phyloP scores from a whole-genome alignment of 1,140 invertebrate genomes.

The Leptonema lineaticorne region DNA sequence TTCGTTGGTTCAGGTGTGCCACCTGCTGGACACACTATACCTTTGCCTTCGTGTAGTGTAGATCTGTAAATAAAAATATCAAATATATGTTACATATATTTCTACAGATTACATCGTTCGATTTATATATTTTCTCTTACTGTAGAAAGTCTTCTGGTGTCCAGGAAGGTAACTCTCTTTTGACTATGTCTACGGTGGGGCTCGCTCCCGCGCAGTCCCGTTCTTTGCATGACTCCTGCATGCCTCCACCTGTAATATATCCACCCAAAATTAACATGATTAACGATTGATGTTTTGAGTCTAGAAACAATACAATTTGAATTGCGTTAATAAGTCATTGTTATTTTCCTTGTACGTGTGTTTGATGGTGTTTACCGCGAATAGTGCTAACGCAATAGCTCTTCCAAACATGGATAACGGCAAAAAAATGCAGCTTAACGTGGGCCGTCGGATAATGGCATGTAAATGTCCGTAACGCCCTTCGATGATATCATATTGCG shows the following conservation, averaged over 20 bases:
- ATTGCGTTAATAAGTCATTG: not conserved
- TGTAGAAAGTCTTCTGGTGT: slow-evolving; percentile 41
- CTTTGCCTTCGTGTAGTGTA: slow-evolving; percentile 38
- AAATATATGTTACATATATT: not conserved
- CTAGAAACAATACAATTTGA: not conserved
- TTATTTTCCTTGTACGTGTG: not conserved
- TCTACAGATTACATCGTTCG: not conserved
- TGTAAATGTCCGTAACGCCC: slow-evolving; percentile 36
- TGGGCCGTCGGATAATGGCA: slow-evolving; percentile 30
- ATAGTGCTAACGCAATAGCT: slow-evolving; percentile 22
- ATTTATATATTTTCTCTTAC: slow-evolving; percentile 24
- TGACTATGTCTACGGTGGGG: slow-evolving; percentile 33
- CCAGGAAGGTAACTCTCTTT: slow-evolving; percentile 31
- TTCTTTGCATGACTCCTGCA: slow-evolving; percentile 39
- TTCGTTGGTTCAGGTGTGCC: not conserved
- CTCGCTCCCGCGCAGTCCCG: slow-evolving; percentile 33
- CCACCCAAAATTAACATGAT: not conserved
- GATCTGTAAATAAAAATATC: slow-evolving; percentile 34
- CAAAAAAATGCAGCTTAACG: slow-evolving; percentile 33
- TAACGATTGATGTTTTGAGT: not conserved
- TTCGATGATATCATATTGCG: slow-evolving; percentile 33
- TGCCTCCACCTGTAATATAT: slow-evolving; percentile 39
- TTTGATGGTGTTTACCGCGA: not conserved
- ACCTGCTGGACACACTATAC: slow-evolving; percentile 30
- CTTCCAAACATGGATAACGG: slow-evolving; percentile 22